A percentile compares a stretch with the other conserved stretches of the same genome.
Conservation (phyloP, 1,140 invertebrate genomes). For the Euglossa dilemma region DNA sequence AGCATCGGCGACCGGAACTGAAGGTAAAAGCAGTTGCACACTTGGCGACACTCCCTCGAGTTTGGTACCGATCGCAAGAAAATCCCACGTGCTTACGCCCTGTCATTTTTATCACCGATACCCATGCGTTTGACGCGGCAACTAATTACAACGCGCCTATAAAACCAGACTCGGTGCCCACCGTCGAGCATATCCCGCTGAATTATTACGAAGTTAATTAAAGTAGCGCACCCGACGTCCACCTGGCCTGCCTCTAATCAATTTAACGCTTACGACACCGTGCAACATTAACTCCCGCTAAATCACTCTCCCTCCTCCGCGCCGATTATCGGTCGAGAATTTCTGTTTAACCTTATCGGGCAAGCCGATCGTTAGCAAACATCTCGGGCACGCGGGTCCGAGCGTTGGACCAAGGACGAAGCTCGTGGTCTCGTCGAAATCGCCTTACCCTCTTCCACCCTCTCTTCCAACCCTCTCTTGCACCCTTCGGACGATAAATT, state of each 20-base stretch:
- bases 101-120: too few relatives aligned
- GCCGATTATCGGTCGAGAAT: neutral
- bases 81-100: too few relatives aligned
- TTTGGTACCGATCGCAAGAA: too few relatives aligned
- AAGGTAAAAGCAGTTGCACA: too few relatives aligned
- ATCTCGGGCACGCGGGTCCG: neutral
- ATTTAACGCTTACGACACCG: constrained; percentile 10
- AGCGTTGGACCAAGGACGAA: neutral
- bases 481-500: constrained; percentile 27
- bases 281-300: neutral
- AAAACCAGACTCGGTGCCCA: too few relatives aligned
- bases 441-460: neutral
- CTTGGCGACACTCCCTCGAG: too few relatives aligned
- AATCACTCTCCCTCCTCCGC: neutral
- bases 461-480: too few relatives aligned
- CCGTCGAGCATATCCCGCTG: neutral
- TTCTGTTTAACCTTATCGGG: neutral
- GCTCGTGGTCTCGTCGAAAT: neutral
- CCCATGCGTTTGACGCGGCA: too few relatives aligned
- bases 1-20: too few relatives aligned
- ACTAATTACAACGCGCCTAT: too few relatives aligned
- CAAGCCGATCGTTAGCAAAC: neutral
- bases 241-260: neutral
- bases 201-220: neutral
- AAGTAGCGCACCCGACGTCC: neutral